Evolutionary conservation across 2,888 invertebrate genomes (phyloP).

Genomic region (Augochlorella aurata): DNA sequence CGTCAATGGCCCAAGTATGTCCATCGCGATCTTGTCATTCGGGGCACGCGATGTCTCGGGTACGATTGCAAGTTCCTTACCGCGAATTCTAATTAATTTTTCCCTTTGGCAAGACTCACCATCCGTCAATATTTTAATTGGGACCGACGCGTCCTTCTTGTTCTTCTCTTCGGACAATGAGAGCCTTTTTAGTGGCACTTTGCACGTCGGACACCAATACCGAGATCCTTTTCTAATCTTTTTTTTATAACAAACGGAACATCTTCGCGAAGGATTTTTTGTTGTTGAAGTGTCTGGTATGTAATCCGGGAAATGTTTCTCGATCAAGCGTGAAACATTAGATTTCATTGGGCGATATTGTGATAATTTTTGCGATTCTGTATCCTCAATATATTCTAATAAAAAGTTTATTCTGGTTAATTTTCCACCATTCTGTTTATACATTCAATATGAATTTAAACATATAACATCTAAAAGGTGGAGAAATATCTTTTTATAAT

Average conservation of each 20-base stretch:
- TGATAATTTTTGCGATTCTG: neutral
- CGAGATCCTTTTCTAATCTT: neutral
- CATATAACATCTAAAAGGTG: slow-evolving; percentile 3
- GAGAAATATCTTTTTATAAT: slow-evolving; percentile 21
- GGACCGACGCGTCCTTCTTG: too few species aligned
- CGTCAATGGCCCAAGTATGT: too few species aligned
- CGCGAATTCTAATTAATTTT: too few species aligned
- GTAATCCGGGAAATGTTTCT: slow-evolving; percentile 4
- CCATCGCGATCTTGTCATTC: too few species aligned
- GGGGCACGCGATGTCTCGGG: too few species aligned
- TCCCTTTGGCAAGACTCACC: too few species aligned
- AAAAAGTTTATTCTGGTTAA: slow-evolving; percentile 16
- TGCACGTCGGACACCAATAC: too few species aligned
- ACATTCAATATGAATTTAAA: slow-evolving; percentile 7
- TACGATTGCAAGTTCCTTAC: too few species aligned
- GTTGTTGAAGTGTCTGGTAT: slow-evolving; percentile 1
- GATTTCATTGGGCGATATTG: neutral
- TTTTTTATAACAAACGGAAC: neutral
- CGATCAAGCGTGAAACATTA: neutral
- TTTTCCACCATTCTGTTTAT: slow-evolving; percentile 31
- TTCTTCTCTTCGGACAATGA: too few species aligned
- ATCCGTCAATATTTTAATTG: too few species aligned
- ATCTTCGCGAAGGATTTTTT: slow-evolving; percentile 2
- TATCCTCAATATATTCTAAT: slow-evolving; percentile 5
- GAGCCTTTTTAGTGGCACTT: too few species aligned